A percentile compares a stretch with the other conserved stretches of the same genome.
These are phyloP conservation scores for Hymenochirus boettgeri DNA, from an alignment of 2,113 vertebrate species.

Conservation along the genomic window DNA sequence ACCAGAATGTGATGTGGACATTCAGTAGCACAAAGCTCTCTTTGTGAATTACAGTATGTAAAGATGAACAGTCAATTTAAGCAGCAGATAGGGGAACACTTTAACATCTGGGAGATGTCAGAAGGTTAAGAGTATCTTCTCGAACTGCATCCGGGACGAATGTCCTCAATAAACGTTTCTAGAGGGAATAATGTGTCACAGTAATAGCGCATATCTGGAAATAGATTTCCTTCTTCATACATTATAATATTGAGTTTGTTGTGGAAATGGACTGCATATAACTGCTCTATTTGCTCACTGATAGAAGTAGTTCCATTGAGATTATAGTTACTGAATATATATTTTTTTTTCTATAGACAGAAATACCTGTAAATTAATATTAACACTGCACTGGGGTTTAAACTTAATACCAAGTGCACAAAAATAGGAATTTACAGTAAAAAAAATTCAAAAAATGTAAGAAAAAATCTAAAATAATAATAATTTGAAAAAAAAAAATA, in stretches of 20 bases:
- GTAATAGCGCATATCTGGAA: conserved; percentile 12
- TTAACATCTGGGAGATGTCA: conserved; percentile 15
- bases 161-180: neutral
- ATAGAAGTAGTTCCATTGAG: neutral
- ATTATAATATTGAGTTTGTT: conserved; percentile 1
- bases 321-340: neutral
- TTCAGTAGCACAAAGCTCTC: neutral
- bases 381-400: too few species aligned
- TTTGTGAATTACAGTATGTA: too few species aligned
- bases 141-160: conserved; percentile 6
- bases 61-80: conserved; percentile 16
- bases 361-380: too few species aligned
- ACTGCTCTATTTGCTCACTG: neutral
- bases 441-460: too few species aligned
- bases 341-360: too few species aligned
- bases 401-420: too few species aligned
- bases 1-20: too few species aligned
- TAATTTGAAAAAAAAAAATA: too few species aligned
- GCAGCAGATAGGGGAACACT: conserved; percentile 18
- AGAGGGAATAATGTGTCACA: conserved; percentile 12
- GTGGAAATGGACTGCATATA: neutral
- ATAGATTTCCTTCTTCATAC: conserved; percentile 5
- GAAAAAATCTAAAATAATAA: too few species aligned
- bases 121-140: conserved; percentile 12
- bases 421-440: too few species aligned